Evolutionary conservation across 2,888 invertebrate genomes (phyloP), one percentile per base, ranked within the genome.

Genomic region (Chrysopilus asiliformis): DNA sequence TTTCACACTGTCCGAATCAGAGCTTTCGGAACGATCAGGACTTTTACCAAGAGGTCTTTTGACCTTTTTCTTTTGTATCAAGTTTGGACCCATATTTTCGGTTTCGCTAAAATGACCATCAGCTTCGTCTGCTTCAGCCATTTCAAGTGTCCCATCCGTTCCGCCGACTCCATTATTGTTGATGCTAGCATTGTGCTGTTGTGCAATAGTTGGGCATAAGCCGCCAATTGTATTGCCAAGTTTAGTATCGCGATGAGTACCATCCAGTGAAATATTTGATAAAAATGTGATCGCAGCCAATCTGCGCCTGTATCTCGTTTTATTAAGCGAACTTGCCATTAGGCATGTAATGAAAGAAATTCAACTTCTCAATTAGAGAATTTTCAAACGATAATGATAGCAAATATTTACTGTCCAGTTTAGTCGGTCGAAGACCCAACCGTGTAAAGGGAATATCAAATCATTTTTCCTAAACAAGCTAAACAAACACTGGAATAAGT

Each of bases 201-300:
- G 34, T 30, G 24, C 30, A 8, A 47, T 41, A 49, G 50, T 43
- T 26, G 45, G 41, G 41, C 58, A 55, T 51, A 57, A 56, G 12
- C 29, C 31, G 52, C 60, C 58, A 50, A 56, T 57, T 51, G 58
- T 56, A 49, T 60, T 50, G 45, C 62, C 68, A 53, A 76, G 60
- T 60, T 70, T 74, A 42, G 77, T 76, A 58, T 82, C 80, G 57
- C 74, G 75, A 63, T 83, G 79, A 50, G 80, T 81, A 47, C 93
- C 93, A 69, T 93, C 91, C 45, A 94, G 70, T 44, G 93, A 90
- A 58, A 95, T 94, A 67, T 93, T 94, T 36, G 90, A 82, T 50
- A 95, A 71, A 70, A 94, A 95, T 56, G 87, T 84, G 55, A 91
- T 75, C 49, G 94, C 94, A 57, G 91, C 89, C 52, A 90, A 74